Conservation (phyloP, 2,113 vertebrate species). For the Pelecanus crispus region DNA sequence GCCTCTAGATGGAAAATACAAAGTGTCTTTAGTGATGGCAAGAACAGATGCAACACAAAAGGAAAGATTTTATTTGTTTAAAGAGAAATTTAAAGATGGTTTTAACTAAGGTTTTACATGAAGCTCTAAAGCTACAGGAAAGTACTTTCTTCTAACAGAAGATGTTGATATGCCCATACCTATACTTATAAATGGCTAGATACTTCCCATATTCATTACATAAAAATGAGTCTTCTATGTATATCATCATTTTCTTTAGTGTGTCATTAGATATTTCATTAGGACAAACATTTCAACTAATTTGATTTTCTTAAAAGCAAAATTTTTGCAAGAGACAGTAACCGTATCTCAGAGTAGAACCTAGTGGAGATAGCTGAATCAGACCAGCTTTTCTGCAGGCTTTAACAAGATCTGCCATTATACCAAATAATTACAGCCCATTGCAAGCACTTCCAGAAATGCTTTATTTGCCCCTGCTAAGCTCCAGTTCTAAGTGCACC, state of each 20-base stretch:
- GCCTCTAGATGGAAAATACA: background rate
- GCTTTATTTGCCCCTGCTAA: background rate
- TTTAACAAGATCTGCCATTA: background rate
- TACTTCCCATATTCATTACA: background rate
- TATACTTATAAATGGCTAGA: background rate
- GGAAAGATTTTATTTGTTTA: background rate
- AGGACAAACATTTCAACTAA: background rate
- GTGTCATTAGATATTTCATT: background rate
- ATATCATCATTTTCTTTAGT: background rate
- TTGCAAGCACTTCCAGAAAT: background rate
- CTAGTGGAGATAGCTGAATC: fast-evolving
- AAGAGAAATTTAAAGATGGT: background rate
- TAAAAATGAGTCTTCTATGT: background rate
- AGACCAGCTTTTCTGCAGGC: background rate
- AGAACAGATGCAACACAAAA: background rate
- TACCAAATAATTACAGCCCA: background rate
- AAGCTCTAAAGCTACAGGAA: background rate
- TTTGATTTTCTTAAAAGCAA: background rate
- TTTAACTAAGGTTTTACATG: background rate
- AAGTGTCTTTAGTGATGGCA: background rate
- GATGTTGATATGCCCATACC: background rate
- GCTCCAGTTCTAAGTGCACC: background rate
- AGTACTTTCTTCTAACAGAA: background rate
- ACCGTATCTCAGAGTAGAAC: background rate
- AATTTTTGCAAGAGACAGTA: background rate